These are phyloP conservation scores for Agapornis roseicollis DNA, from an alignment of 2,113 vertebrate species.

Conservation along the genomic window DNA sequence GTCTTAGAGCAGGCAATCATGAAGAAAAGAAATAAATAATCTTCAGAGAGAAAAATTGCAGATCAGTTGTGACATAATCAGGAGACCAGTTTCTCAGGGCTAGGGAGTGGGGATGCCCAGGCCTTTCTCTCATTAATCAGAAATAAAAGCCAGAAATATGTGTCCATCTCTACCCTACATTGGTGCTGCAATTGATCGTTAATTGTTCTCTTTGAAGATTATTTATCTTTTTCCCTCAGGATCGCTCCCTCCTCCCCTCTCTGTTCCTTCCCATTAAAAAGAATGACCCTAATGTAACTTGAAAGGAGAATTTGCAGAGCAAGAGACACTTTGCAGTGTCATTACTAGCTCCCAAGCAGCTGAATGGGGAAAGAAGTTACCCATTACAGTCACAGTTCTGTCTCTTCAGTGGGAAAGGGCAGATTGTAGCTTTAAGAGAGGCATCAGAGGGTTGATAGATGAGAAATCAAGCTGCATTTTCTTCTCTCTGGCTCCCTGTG, in stretches of 20 bases:
- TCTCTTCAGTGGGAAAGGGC: background rate
- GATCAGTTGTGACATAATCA: slow-evolving; percentile 56
- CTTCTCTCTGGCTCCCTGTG: background rate
- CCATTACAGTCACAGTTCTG: background rate
- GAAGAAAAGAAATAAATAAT: slow-evolving; percentile 62
- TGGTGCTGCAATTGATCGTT: slow-evolving; percentile 29
- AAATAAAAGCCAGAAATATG: slow-evolving; percentile 50
- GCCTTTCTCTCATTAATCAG: slow-evolving; percentile 40
- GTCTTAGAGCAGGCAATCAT: slow-evolving; percentile 20
- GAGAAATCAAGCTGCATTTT: background rate
- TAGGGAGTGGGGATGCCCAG: background rate
- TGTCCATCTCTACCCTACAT: slow-evolving; percentile 34
- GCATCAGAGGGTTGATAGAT: background rate
- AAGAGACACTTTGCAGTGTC: background rate
- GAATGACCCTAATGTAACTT: slow-evolving; percentile 44
- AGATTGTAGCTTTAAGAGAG: background rate
- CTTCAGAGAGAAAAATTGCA: slow-evolving; percentile 38
- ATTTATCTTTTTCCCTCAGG: slow-evolving; percentile 49
- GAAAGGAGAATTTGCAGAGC: slow-evolving; percentile 2
- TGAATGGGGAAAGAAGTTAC: background rate
- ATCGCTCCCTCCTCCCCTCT: background rate
- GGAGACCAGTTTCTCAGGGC: slow-evolving; percentile 23
- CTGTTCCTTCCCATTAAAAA: slow-evolving; percentile 25
- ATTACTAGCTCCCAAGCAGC: background rate
- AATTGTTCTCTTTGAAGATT: slow-evolving; percentile 61